Evolutionary conservation across 1,140 invertebrate genomes (phyloP), one percentile per base, ranked within the genome.

Genomic region (Intoshia linei): DNA sequence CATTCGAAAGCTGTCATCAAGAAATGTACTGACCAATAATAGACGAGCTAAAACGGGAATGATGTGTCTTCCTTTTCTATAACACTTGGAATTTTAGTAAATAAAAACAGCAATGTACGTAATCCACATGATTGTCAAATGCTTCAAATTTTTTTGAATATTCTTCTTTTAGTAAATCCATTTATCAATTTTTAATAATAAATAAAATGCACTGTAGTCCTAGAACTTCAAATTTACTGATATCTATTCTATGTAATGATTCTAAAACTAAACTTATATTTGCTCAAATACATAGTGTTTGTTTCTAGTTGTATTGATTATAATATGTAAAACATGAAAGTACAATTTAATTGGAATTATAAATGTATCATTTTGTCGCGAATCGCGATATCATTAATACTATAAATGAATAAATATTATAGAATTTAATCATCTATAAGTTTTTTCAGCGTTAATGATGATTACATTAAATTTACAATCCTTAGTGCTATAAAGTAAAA

Each of bases 1-100:
- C 90, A 98, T 98, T 42, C 90, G 68, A 25, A 95, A 64, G 1
- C 90, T 90, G 68, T 98, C 90, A 64, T 98, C 90, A 21, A 98
- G 65, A 62, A 98, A 98, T 45, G 90, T 98, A 40, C 81, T 81
- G 46, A 98, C 87, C n/a, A 98, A 66, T 55, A 83, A 98, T 24
- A 93, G 61, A 40, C 87, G 66, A 3, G 87, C 87, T 34, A 92
- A 62, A 41, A 83, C 87, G 17, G 90, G 90, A 45, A 98, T 61
- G 38, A 92, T 64, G 57, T 81, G 68, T 60, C 93, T 92, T 33
- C 74, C 71, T 61, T 76, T 72, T 47, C 79, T 66, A 43, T 83
- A 70, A 33, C 87, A 72, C 79, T 90, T 55, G 23, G 61, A 42
- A n/a, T n/a, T n/a, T n/a, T n/a, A 38, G 37, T 22, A 44, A 41